Evolutionary conservation across 2,113 vertebrate species (phyloP), one percentile per base, ranked within the genome.

Genomic region (Notarius lentiginosus): DNA sequence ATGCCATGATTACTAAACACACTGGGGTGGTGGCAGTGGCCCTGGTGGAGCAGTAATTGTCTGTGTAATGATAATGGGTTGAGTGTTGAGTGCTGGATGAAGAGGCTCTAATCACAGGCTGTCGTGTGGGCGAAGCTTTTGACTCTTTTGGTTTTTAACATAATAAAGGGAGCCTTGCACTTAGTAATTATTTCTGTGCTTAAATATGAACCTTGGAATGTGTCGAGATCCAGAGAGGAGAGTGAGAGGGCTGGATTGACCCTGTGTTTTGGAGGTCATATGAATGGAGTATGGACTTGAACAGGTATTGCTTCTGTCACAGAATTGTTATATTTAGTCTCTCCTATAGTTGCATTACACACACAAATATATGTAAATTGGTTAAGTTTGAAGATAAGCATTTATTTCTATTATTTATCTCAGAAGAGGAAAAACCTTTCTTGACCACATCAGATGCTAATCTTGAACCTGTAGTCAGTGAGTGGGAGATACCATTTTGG

Each of bases 1-100:
- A 93, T 94, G 92, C 90, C 92, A 93, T 95, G 94, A 95, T 95
- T 95, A 94, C 90, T 92, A 91, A 94, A 91, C 90, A 89, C 93
- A 63, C 58, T 86, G 77, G 41, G 82, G 49, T 84, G 82, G 90
- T 92, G 87, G 87, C 93, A 91, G 91, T 90, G 89, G 90, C 90
- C 92, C 93, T 94, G 90, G 89, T 92, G 92, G 87, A 92, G 92
- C 91, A 91, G 89, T 93, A 88, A 90, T 92, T 94, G 93, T 94
- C 92, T 93, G 91, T 92, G 90, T 90, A 81, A 91, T 91, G 91
- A 93, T 91, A 89, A 93, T 90, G 85, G 86, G 89, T 87, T 84
- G 87, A 90, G 90, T 89, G 92, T 93, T 93, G 91, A 93, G 90
- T 88, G 87, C 70, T 83, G 84, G 85, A 79, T 88, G 72, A 80